Base-by-base conservation (phyloP, 2,888 invertebrate species). In the Synanthedon myopaeformis region DNA sequence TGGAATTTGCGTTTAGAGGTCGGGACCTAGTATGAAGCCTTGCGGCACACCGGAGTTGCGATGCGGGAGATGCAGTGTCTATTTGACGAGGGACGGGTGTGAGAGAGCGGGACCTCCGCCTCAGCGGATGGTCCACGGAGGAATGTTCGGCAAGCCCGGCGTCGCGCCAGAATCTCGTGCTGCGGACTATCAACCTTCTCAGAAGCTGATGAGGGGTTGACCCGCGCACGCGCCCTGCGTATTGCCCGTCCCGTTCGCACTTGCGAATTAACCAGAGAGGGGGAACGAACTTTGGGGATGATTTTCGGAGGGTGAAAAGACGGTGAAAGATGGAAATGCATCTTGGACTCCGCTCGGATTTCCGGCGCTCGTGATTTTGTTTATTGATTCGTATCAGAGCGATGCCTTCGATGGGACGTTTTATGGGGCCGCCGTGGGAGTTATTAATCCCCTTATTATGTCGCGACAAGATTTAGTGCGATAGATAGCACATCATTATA, bases 241-340 rank as follows among this genome's bases (percentile, higher is more conserved):
- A 58, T 64, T 59, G 59, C 56, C 64, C 67, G 56, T 82, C 80
- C 70, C 72, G 59, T 62, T 77, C 72, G 64, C 71, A 66, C 78
- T 58, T 72, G 61, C 59, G 61, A 57, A 59, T 55, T 28, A 61
- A 59, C 69, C 57, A 64, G 68, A 68, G 74, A 73, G 66, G 66
- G 74, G 68, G 67, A 70, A 67, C 63, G 67, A 75, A 75, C 70
- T 79, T 79, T 78, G 67, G 83, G 85, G 85, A 82, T 79, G 82
- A 76, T 79, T 70, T 82, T 79, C 76, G 83, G 82, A 84, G 86
- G 86, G 86, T 85, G 84, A 80, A 79, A 76, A 82, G 81, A 82
- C 82, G 80, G 75, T 80, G 83, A 81, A 83, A 82, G 83, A 84
- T 85, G 85, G 85, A 85, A 86, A 83, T 87, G 85, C 86, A 87